Evolutionary conservation across 1,140 invertebrate species (phyloP).

Genomic region (Branchinecta lindahli): DNA sequence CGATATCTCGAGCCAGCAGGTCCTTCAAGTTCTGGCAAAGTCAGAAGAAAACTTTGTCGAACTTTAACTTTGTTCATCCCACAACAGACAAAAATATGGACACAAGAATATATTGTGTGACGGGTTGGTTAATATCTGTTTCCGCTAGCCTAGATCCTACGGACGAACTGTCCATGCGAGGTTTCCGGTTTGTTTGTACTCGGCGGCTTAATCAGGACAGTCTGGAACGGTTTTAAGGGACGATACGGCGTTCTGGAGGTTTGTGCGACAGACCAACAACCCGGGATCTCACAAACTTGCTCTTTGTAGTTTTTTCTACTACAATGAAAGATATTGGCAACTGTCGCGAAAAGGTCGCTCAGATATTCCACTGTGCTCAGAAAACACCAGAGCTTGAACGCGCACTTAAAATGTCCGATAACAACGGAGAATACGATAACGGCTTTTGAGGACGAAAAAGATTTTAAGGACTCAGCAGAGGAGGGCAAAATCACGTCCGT

Average conservation of each 20-base stretch:
- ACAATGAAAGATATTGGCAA: background rate
- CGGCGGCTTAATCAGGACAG: background rate
- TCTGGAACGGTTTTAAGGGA: background rate
- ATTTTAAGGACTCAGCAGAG: background rate
- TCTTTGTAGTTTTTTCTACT: slow-evolving; percentile 1
- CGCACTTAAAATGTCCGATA: background rate
- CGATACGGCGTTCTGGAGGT: background rate
- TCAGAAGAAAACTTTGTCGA: background rate
- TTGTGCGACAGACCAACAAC: slow-evolving; percentile 4
- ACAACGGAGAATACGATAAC: background rate
- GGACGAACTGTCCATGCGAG: background rate
- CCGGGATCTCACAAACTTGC: background rate
- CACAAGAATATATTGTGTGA: background rate
- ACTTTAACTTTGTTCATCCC: slow-evolving; percentile 5
- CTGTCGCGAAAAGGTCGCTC: background rate
- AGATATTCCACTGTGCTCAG: background rate
- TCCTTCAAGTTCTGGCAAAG: slow-evolving; percentile 1
- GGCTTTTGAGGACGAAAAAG: background rate
- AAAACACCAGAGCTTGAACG: background rate
- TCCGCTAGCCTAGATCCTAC: background rate
- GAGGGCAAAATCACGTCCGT: background rate
- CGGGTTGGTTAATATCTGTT: background rate
- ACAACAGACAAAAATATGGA: background rate
- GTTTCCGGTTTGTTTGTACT: slow-evolving; percentile 9
- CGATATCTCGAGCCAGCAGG: background rate